Evolutionary conservation across 2,113 vertebrate species (phyloP), one percentile per base, ranked within the genome.

Genomic region (Struthidea cinerea): DNA sequence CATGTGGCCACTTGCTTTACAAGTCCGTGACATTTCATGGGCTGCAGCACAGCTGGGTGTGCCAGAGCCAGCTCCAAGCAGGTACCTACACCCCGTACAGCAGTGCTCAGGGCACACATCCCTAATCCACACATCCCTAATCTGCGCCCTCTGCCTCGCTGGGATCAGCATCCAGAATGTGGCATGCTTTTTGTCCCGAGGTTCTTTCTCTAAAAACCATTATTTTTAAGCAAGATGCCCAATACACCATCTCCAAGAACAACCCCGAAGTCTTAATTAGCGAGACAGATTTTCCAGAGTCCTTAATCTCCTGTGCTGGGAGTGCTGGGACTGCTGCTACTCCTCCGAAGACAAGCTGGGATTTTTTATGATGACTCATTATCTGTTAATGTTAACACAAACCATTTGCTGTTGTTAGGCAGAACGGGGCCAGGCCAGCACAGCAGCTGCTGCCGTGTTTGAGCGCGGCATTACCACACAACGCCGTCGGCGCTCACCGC

Each of bases 341-440:
- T 92, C 76, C 92, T 80, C 83, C 2, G 1, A 84, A 96, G 94
- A 91, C 70, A 68, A 94, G 89, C n/a, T 2, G 7, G 80, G 68
- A 30, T 87, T 74, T 94, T 94, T 96, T 88, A 67, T 35, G 75
- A 91, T 95, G 95, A 96, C 95, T 97, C 90, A 90, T 95, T 94
- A 95, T 89, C 89, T 70, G 76, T 63, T 95, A 78, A 90, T 82
- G 94, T 80, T 92, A 95, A 95, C 77, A 93, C 90, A 84, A 91
- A 73, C 71, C 85, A 47, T 73, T 93, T 73, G 92, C 94, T 95
- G 93, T 80, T 83, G 82, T 95, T 57, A 95, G 93, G 93, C 89
- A 96, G 95, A 96, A 93, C 53, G 53, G 75, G 87, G 91, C 82
- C 89, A 67, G 87, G 91, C 82, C 89, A 67, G 28, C 37, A 3